Evolutionary conservation across 2,888 invertebrate species (phyloP).

Genomic region (Pinctada fucata): DNA sequence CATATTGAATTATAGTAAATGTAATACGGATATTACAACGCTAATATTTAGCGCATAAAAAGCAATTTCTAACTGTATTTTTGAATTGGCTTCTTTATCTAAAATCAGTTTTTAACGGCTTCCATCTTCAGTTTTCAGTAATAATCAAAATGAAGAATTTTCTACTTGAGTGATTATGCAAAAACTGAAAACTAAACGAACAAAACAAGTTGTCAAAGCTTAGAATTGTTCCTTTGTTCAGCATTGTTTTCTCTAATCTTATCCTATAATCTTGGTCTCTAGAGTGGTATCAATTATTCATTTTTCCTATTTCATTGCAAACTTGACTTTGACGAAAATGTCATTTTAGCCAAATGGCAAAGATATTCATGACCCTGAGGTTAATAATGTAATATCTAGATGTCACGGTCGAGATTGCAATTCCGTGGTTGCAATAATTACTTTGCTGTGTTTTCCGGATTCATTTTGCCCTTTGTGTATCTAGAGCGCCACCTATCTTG

Average conservation of each 20-base stretch:
- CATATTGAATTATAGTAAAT: too few relatives aligned
- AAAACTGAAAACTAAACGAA: neutral
- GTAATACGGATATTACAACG: too few relatives aligned
- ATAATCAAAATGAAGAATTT: neutral
- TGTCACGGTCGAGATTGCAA: slow-evolving; percentile 35
- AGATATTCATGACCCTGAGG: slow-evolving; percentile 28
- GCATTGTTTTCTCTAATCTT: neutral
- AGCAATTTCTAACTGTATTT: too few relatives aligned
- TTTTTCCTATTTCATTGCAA: neutral
- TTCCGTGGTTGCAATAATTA: slow-evolving; percentile 31
- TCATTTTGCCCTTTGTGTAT: neutral
- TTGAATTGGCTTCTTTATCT: too few relatives aligned
- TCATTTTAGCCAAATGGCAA: neutral
- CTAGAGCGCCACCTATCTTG: neutral
- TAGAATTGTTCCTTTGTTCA: neutral
- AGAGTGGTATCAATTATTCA: slow-evolving; percentile 17
- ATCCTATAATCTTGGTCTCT: neutral
- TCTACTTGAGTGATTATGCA: neutral
- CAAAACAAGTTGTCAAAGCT: neutral
- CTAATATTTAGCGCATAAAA: too few relatives aligned
- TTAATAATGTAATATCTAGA: slow-evolving; percentile 39
- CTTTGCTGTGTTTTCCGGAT: slow-evolving; percentile 8
- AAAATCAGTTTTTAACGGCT: too few relatives aligned
- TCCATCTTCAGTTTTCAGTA: neutral
- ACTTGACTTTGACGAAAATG: neutral